Percentiles rank a stretch among this genome's conserved stretches.
These are phyloP conservation scores for Eulemur albifrons DNA, from an alignment of 2,797 vertebrate genomes.

Conservation along the genomic window DNA sequence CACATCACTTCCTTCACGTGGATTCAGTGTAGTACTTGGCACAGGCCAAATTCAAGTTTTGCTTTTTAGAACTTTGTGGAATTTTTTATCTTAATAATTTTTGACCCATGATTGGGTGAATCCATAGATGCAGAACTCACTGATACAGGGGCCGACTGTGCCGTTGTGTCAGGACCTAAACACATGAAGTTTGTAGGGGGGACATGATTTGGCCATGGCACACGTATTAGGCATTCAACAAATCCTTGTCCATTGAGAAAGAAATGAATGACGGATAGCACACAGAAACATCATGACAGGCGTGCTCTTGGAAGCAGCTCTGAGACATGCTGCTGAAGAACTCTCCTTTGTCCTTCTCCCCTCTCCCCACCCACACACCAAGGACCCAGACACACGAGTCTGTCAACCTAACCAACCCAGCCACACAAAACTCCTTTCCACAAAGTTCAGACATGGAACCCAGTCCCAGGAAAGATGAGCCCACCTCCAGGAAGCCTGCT, in stretches of 20 bases:
- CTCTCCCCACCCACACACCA: background rate
- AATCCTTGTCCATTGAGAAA: background rate
- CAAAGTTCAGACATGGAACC: background rate
- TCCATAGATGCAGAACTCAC: background rate
- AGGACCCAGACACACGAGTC: background rate
- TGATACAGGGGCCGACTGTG: background rate
- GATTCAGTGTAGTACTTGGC: background rate
- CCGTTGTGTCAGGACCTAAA: background rate
- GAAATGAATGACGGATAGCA: background rate
- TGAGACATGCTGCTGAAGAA: background rate
- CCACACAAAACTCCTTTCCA: background rate
- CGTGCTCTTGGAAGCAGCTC: background rate
- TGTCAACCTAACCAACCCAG: background rate
- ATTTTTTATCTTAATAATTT: background rate
- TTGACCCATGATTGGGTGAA: background rate
- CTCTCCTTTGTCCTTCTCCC: background rate
- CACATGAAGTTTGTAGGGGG: background rate
- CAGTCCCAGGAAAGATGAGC: background rate
- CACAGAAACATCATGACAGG: background rate
- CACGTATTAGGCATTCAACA: background rate
- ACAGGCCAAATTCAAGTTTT: background rate
- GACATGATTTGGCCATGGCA: background rate
- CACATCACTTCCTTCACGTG: background rate
- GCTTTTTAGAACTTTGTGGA: background rate
- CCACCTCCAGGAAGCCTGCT: background rate